Evolutionary conservation across 53 echinoderm and acorn worm genomes (phyloP).

Genomic region (Hippasteria phrygiana): DNA sequence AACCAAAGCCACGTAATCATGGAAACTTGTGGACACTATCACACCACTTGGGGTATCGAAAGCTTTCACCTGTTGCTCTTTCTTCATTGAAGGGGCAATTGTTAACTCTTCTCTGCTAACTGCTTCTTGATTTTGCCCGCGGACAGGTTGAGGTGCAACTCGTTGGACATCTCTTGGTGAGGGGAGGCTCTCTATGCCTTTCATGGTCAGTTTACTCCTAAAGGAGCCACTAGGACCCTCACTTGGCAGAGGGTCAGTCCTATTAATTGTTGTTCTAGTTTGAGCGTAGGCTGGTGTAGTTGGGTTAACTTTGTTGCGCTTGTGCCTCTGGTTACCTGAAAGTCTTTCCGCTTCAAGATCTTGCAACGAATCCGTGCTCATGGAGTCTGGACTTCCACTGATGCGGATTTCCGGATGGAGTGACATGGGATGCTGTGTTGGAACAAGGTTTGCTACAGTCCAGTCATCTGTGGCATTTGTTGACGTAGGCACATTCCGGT

Average conservation of each 20-base stretch:
- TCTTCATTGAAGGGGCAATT: not conserved
- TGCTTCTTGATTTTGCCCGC: not conserved
- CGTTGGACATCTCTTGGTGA: constrained; percentile 41
- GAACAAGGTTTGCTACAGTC: not conserved
- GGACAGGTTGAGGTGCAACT: constrained; percentile 7
- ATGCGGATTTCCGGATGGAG: constrained; percentile 39
- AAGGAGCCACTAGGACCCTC: not conserved
- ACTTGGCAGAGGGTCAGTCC: not conserved
- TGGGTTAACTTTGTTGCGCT: not conserved
- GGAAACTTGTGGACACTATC: constrained; percentile 70
- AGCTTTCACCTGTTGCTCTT: not conserved
- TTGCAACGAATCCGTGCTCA: constrained; percentile 51
- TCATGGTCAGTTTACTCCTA: constrained; percentile 38
- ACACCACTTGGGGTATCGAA: constrained; percentile 55
- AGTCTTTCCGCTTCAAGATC: constrained; percentile 15
- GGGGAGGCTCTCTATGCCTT: constrained; percentile 48
- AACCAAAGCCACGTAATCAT: constrained; percentile 40
- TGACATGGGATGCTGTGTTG: not conserved
- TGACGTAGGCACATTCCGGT: not conserved
- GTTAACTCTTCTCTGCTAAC: not conserved
- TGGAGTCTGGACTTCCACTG: constrained; percentile 31
- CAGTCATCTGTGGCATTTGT: not conserved
- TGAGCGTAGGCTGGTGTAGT: not conserved
- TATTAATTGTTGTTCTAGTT: not conserved
- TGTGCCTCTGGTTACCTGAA: not conserved